Conservation (phyloP, 2,113 vertebrate genomes). For the Puffinus mauretanicus region DNA sequence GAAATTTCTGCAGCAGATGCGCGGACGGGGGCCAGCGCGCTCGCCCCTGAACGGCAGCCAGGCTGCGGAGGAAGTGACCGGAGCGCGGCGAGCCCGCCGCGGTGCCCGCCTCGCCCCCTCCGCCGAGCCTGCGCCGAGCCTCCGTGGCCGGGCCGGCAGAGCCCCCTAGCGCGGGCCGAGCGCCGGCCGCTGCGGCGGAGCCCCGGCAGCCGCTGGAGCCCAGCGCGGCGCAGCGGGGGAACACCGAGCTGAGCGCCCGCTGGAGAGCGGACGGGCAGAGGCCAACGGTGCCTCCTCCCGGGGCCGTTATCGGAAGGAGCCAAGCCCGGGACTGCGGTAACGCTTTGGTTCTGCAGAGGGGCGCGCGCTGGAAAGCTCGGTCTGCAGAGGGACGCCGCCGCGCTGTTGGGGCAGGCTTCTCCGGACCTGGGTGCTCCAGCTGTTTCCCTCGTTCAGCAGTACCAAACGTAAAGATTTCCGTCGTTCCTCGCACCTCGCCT, state of each 20-base stretch:
- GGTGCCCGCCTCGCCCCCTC: background rate
- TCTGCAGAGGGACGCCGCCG: background rate
- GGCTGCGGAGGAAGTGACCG: background rate
- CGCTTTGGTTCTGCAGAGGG: background rate
- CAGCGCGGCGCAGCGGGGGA: accelerated
- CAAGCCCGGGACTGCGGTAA: background rate
- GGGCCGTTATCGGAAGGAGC: accelerated
- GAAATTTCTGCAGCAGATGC: accelerated
- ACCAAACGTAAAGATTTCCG: background rate
- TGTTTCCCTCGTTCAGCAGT: background rate
- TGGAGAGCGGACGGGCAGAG: accelerated
- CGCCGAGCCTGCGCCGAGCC: no score
- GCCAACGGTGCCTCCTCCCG: accelerated
- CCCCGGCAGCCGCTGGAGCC: background rate
- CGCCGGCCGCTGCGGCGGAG: background rate
- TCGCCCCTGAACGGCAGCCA: background rate
- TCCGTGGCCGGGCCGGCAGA: background rate
- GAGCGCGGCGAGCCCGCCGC: no score
- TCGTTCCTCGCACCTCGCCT: background rate
- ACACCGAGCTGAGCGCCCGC: accelerated
- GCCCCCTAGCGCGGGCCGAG: background rate
- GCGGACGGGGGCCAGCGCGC: accelerated
- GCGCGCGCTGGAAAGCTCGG: accelerated
- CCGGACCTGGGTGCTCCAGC: background rate
- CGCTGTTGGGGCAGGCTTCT: background rate